Evolutionary conservation across 1,140 invertebrate species (phyloP).

Genomic region (Listronotus bonariensis): DNA sequence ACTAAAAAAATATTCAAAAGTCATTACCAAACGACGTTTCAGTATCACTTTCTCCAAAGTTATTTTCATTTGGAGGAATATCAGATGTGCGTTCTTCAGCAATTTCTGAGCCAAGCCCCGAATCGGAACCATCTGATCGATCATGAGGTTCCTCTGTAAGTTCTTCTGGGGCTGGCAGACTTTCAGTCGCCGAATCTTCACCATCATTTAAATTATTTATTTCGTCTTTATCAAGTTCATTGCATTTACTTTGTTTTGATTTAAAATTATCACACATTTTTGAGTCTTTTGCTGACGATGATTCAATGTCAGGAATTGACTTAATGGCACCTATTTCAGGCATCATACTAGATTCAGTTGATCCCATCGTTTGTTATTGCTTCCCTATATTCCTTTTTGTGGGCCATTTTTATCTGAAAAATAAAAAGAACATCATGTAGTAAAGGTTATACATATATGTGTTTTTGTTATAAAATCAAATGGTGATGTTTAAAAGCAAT

Average conservation of each 20-base stretch:
- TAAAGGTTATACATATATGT: no score
- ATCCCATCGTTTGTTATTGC: constrained; percentile 22
- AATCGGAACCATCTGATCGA: constrained; percentile 80
- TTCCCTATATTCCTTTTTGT: constrained; percentile 21
- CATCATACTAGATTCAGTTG: constrained; percentile 12
- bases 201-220: constrained; percentile 37
- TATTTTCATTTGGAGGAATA: constrained; percentile 52
- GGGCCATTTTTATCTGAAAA: constrained; percentile 24
- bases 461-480: no score
- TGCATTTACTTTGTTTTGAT: constrained; percentile 17
- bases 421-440: background rate
- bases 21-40: constrained; percentile 57
- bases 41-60: constrained; percentile 59
- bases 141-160: constrained; percentile 52
- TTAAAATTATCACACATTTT: constrained; percentile 22
- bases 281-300: constrained; percentile 1
- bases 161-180: constrained; percentile 49
- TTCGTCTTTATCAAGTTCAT: constrained; percentile 13
- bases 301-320: constrained; percentile 18
- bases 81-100: constrained; percentile 54
- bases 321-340: constrained; percentile 2
- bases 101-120: constrained; percentile 65
- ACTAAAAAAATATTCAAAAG: background rate
- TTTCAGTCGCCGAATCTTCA: constrained; percentile 55
- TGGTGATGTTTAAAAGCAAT: no score